Base-by-base conservation (phyloP, 2,113 vertebrate genomes). In the Martes martes region DNA sequence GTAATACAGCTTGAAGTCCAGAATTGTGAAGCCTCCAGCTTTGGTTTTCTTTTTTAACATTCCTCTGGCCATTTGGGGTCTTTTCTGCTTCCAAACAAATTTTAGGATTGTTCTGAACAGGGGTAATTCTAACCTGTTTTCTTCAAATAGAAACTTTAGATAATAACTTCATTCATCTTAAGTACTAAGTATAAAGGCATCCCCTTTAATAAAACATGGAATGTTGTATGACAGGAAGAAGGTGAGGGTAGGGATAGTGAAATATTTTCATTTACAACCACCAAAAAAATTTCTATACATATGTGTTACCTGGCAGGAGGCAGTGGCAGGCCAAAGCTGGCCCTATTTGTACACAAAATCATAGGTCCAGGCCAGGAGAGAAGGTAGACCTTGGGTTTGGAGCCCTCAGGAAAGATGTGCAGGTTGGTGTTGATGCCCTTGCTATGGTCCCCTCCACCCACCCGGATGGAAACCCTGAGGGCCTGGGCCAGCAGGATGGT, bases 361-460 rank as follows among this genome's bases (percentile, higher is more conserved):
- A 61, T 61, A 61, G 99, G 99, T 98, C 99, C 99, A 0, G 99
- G 99, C 98, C 99, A 99, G 98, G 99, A 99, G 78, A 99, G 99
- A 86, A 99, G 99, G 98, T 99, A 99, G 96, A 99, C 99, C 88
- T 99, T 99, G 47, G 99, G 99, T 98, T 99, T 99, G 0, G 99
- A 99, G 89, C 99, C 99, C 98, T 99, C 99, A 0, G 99, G 99
- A 98, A 99, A 99, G 96, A 99, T 96, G 67, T 99, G 99, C 85
- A 99, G 99, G 98, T 99, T 99, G 98, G 99, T 99, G 99, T 99
- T 98, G 33, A 98, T 99, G 18, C 99, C 99, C 93, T 99, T 99
- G 10, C 99, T 99, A 96, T 99, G 98, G 97, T 99, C 99, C 99
- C 99, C 99, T 98, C 99, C 99, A 95, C 99, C 99, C 98, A 99